phyloP scores from a whole-genome alignment of 2,797 vertebrate species.

The Tachyglossus aculeatus region DNA sequence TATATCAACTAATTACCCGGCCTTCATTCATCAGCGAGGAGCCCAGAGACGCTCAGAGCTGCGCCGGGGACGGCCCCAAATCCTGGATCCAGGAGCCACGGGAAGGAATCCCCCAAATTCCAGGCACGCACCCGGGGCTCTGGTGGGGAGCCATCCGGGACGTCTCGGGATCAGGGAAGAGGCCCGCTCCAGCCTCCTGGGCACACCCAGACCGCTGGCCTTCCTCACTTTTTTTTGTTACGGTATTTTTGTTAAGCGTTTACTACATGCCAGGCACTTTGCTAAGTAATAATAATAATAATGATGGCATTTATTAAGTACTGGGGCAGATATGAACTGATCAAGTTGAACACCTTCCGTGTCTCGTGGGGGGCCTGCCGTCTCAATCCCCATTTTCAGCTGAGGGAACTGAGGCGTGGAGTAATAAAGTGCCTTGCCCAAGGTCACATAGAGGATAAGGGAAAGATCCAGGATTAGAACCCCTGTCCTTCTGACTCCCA shows the following conservation, averaged over 20 bases:
- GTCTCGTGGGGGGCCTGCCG: accelerated
- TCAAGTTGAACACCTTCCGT: too few species aligned
- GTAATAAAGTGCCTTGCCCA: background rate
- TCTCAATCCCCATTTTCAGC: background rate
- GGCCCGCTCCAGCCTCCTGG: background rate
- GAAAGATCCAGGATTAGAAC: too few species aligned
- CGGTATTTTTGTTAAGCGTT: background rate
- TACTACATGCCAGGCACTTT: background rate
- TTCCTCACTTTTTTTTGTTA: too few species aligned
- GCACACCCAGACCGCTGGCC: too few species aligned
- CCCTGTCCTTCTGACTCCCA: too few species aligned
- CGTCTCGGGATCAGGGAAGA: background rate
- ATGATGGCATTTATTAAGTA: background rate
- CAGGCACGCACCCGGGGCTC: background rate
- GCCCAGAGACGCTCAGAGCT: too few species aligned
- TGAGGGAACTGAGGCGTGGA: background rate
- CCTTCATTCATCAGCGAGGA: too few species aligned
- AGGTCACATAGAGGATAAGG: background rate
- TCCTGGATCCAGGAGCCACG: too few species aligned
- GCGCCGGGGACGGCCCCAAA: too few species aligned
- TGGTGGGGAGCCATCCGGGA: background rate
- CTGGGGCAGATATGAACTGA: too few species aligned
- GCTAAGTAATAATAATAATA: background rate
- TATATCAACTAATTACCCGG: background rate
- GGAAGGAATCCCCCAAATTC: background rate